Evolutionary conservation across 2,113 vertebrate species (phyloP).

Genomic region (Puffinus mauretanicus): DNA sequence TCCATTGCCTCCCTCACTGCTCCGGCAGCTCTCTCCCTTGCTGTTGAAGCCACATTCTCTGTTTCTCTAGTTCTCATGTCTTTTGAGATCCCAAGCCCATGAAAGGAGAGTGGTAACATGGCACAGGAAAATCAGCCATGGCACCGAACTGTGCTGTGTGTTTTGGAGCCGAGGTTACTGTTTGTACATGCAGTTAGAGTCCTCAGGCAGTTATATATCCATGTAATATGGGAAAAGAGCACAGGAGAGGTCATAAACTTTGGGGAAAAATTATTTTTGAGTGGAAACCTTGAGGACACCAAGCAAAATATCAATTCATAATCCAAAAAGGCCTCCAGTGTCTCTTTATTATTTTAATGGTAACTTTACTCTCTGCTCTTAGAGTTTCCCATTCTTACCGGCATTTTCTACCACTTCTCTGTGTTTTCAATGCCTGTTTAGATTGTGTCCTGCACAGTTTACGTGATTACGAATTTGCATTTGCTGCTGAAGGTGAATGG

Average conservation of each 20-base stretch:
- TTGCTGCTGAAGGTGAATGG: neutral
- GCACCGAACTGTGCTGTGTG: neutral
- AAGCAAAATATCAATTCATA: neutral
- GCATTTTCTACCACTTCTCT: neutral
- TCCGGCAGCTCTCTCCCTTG: neutral
- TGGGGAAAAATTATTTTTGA: neutral
- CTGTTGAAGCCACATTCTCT: neutral
- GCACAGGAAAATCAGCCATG: neutral
- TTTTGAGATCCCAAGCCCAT: neutral
- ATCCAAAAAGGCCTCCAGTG: neutral
- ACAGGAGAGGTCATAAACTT: neutral
- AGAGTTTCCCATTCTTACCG: neutral
- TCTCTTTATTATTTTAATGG: neutral
- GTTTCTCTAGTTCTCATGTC: neutral
- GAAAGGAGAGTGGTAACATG: neutral
- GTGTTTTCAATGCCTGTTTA: neutral
- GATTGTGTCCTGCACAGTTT: neutral
- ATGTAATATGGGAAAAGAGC: neutral
- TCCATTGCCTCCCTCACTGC: neutral
- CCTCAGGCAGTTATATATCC: neutral
- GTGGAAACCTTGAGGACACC: neutral
- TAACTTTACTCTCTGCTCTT: neutral
- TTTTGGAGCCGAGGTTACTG: neutral
- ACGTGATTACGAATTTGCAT: neutral
- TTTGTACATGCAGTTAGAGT: neutral